Base-by-base conservation (phyloP, 1,140 invertebrate species). In the Rhagoletis zephyria region DNA sequence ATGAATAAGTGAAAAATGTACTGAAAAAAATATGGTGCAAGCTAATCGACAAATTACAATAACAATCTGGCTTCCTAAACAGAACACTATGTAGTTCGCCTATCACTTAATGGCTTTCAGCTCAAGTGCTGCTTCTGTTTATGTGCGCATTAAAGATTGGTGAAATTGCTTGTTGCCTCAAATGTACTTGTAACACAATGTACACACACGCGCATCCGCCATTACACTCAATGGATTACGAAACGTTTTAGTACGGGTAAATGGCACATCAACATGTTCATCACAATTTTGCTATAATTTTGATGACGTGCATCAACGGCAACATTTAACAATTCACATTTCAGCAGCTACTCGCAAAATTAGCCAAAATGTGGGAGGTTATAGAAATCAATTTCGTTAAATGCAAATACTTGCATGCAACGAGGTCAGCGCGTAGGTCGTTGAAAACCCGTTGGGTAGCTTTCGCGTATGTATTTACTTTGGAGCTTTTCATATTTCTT, bases 91-190 rank as follows among this genome's bases (percentile, higher is more conserved):
- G 42, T 4, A 74, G 74, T 16, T 12, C 30, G 74, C 74, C 19
- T 81, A 81, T 81, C 74, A 40, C 30, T 60, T 86, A 86, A 86
- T 61, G 51, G 60, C 60, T 86, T 86, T 63, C 59, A 45, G 12
- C 64, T 87, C 87, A 87, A 87, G 65, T 87, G 91, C 91, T 90
- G 91, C 90, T 92, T 91, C 90, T 92, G 90, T 91, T 91, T 90
- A 90, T 89, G 51, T 87, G n/a, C 74, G 19, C 81, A 48, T 1
- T 10, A 74, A 3, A 40, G 67, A 74, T 63, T 85, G 14, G 74
- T 19, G 48, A 1, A 30, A 30, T 30, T 0, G 30, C 30, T 30
- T 30, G 30, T 30, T 30, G 30, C 30, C 30, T 30, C 30, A 30
- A 30, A 30, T 30, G 30, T 30, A 30, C 1, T 4, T 70, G 16